phyloP scores from a whole-genome alignment of 2,888 invertebrate genomes.

The Pandemis heparana region DNA sequence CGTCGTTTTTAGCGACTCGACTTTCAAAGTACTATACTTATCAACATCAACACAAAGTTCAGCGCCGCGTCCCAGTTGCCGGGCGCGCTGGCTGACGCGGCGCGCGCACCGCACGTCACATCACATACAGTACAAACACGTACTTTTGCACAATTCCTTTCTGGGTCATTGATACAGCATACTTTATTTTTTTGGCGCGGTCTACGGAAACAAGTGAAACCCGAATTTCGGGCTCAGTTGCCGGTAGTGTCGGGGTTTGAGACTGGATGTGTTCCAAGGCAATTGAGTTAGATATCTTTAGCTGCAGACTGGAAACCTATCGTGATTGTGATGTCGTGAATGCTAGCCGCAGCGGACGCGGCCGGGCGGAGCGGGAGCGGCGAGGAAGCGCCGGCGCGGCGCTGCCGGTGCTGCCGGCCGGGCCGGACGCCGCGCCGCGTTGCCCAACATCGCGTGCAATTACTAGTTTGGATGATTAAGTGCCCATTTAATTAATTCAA shows the following conservation, averaged over 20 bases:
- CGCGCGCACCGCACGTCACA: neutral
- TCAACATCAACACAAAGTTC: neutral
- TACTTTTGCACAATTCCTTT: neutral
- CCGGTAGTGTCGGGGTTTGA: too few relatives aligned
- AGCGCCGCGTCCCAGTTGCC: neutral
- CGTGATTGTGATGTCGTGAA: neutral
- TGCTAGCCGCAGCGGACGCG: neutral
- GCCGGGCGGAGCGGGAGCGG: neutral
- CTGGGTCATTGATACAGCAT: neutral
- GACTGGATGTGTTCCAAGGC: too few relatives aligned
- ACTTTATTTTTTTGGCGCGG: neutral
- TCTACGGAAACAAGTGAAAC: neutral
- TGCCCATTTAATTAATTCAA: slow-evolving; percentile 32
- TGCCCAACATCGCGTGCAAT: slow-evolving; percentile 29
- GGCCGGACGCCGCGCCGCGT: neutral
- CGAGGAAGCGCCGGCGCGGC: neutral
- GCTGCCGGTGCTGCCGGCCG: neutral
- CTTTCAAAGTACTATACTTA: too few relatives aligned
- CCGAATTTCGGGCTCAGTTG: too few relatives aligned
- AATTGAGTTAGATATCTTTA: neutral
- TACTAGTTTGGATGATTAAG: slow-evolving; percentile 16
- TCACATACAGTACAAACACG: neutral
- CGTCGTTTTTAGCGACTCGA: too few relatives aligned
- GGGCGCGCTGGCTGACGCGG: neutral
- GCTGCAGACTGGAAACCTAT: neutral